These are phyloP conservation scores for Dicycla oo DNA, from an alignment of 2,888 invertebrate species.

Conservation along the genomic window DNA sequence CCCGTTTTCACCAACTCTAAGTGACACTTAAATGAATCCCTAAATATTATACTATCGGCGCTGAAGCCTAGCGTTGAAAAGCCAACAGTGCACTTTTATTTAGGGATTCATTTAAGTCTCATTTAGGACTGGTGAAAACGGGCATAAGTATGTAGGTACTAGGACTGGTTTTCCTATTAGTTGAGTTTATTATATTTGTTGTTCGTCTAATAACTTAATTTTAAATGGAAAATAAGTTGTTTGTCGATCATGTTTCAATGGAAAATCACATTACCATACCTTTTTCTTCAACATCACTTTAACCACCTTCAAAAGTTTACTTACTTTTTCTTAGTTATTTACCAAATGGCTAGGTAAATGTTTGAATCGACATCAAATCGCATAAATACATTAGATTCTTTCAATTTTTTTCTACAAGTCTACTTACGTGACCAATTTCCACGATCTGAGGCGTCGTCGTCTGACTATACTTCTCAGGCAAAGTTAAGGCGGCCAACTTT, in stretches of 20 bases:
- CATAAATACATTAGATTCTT: not conserved
- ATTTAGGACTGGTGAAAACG: no score
- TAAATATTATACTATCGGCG: no score
- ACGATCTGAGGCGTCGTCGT: conserved; percentile 70
- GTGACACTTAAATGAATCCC: no score
- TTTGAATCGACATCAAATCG: not conserved
- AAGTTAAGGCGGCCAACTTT: no score
- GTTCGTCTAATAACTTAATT: not conserved
- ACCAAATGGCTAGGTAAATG: no score
- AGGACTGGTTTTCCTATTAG: not conserved
- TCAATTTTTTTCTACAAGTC: not conserved
- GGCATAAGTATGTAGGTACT: no score
- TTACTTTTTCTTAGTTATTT: no score
- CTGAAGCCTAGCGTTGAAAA: no score
- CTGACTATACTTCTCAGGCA: conserved; percentile 81
- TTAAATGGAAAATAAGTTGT: not conserved
- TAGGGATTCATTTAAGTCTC: no score
- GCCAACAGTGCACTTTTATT: no score
- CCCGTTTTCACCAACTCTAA: no score
- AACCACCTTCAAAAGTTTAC: not conserved
- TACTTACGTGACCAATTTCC: conserved; percentile 73
- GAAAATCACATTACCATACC: conserved; percentile 27
- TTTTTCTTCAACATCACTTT: conserved; percentile 59
- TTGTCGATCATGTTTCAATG: not conserved
- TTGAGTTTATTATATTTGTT: not conserved